Evolutionary conservation across 1,140 invertebrate genomes (phyloP).

Genomic region (Diorhabda elongata): DNA sequence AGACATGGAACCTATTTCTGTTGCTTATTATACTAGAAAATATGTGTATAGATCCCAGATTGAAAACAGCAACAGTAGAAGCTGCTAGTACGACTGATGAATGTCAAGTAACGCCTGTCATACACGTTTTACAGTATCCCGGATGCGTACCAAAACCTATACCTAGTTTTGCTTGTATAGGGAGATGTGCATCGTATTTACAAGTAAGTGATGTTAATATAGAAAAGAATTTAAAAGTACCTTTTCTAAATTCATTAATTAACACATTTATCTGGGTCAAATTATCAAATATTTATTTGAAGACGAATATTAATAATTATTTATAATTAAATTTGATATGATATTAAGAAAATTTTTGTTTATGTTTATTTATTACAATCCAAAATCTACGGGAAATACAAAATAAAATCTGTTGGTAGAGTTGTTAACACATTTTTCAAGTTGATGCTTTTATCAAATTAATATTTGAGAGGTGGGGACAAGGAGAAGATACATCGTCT

Average conservation of each 20-base stretch:
- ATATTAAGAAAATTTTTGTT: too few relatives aligned
- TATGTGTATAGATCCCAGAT: constrained; percentile 41
- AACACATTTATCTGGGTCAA: too few relatives aligned
- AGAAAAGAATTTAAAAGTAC: neutral
- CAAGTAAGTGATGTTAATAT: constrained; percentile 59
- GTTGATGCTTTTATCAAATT: too few relatives aligned
- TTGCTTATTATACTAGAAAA: constrained; percentile 35
- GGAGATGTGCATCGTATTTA: constrained; percentile 85
- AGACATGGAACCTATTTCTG: constrained; percentile 30
- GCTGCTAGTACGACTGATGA: constrained; percentile 63
- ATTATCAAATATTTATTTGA: too few relatives aligned
- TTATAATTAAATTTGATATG: too few relatives aligned
- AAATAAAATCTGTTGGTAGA: too few relatives aligned
- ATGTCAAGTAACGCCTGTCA: constrained; percentile 86
- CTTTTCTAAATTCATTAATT: constrained; percentile 5
- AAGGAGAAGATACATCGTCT: too few relatives aligned
- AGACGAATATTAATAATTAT: too few relatives aligned
- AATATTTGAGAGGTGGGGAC: too few relatives aligned
- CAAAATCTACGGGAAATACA: too few relatives aligned
- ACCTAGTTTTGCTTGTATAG: constrained; percentile 88
- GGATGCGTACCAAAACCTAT: constrained; percentile 91
- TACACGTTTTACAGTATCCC: constrained; percentile 86
- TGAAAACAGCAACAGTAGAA: constrained; percentile 31
- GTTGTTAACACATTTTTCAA: too few relatives aligned
- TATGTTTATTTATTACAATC: too few relatives aligned